Conservation (phyloP, 2,113 vertebrate genomes). For the Neopipo cinnamomea region DNA sequence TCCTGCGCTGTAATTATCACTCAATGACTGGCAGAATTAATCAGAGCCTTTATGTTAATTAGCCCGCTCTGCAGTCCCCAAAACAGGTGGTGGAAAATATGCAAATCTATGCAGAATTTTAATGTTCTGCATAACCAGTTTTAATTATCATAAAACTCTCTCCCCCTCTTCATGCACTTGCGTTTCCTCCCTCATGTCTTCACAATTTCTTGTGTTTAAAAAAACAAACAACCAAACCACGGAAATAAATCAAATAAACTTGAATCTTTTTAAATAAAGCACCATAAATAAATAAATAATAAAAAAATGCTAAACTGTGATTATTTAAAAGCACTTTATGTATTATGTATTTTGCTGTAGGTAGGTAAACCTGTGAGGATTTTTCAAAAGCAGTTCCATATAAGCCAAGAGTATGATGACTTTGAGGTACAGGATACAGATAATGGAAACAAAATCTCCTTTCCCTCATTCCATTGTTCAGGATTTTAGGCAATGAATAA, state of each 20-base stretch:
- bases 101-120: conserved; percentile 99
- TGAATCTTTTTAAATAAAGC: neutral
- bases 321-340: neutral
- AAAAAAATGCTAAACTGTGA: neutral
- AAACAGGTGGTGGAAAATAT: conserved; percentile 99
- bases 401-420: neutral
- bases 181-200: conserved; percentile 59
- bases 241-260: neutral
- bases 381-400: neutral
- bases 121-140: conserved; percentile 89
- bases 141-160: conserved; percentile 91
- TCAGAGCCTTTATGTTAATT: conserved; percentile 98
- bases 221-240: neutral
- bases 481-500: conserved; percentile 50
- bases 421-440: neutral
- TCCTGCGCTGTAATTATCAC: conserved; percentile 83
- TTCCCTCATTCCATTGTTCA: neutral
- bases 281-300: neutral
- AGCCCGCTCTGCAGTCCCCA: conserved; percentile 90
- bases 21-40: conserved; percentile 95
- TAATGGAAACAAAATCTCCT: neutral
- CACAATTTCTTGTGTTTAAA: conserved; percentile 47
- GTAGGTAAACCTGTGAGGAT: neutral
- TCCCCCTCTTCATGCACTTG: conserved; percentile 66
- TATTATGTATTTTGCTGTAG: neutral